Percentiles rank a stretch among this genome's conserved stretches.
Evolutionary conservation across 2,888 invertebrate species (phyloP).

Genomic region (Arge pagana): DNA sequence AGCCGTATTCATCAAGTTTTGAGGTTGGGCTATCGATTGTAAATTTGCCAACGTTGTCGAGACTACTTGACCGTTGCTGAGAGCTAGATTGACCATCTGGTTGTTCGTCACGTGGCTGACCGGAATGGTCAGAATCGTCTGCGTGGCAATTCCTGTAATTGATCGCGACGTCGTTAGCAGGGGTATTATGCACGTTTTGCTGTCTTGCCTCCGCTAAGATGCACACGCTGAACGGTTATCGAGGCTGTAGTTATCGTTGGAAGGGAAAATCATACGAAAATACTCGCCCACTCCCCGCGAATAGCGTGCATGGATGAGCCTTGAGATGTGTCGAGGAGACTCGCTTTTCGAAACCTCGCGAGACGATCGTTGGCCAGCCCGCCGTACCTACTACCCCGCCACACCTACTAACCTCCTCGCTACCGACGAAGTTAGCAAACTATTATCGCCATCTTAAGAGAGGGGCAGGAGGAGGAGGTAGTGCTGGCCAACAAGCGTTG

Average conservation of each 20-base stretch:
- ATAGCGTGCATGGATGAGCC: neutral
- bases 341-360: constrained; percentile 47
- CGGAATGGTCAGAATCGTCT: constrained; percentile 94
- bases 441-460: constrained; percentile 58
- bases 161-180: neutral
- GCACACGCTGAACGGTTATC: neutral
- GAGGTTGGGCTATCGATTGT: constrained; percentile 76
- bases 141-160: constrained; percentile 83
- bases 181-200: neutral
- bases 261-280: neutral
- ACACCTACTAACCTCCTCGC: constrained; percentile 54
- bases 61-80: constrained; percentile 85
- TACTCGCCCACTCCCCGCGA: neutral
- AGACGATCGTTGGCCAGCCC: constrained; percentile 57
- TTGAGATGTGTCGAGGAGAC: neutral
- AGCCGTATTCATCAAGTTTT: constrained; percentile 65
- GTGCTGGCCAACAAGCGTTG: constrained; percentile 13
- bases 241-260: neutral
- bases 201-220: neutral
- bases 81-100: constrained; percentile 78
- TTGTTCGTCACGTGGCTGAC: constrained; percentile 83
- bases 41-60: constrained; percentile 82
- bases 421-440: constrained; percentile 57
- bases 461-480: constrained; percentile 42
- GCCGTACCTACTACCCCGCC: no score